Base-by-base conservation (phyloP, 2,888 invertebrate genomes). In the Cantharis lateralis region DNA sequence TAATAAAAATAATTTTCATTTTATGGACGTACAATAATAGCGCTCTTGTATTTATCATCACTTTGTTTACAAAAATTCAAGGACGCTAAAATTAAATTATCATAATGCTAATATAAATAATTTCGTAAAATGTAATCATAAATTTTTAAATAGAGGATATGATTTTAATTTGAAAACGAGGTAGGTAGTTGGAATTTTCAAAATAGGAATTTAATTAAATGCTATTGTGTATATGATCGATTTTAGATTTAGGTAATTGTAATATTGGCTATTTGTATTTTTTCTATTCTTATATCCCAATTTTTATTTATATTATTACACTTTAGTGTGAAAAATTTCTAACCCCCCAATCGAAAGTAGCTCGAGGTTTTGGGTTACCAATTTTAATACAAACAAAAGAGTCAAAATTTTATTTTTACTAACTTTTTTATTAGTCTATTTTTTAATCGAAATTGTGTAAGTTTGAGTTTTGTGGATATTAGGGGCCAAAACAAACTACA, bases 161-260 rank as follows among this genome's bases (percentile, higher is more conserved):
- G n/a, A 48, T 48, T 48, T 48, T 48, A 48, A 69, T 64, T 26
- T 72, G 16, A 13, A 62, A 71, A 24, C 28, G 32, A 71, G 61
- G 48, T 26, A n/a, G 32, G n/a, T 15, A 48, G n/a, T 48, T 48
- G 48, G 7, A n/a, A 48, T 48, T 48, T 74, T 74, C 74, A 77
- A 74, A 77, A 77, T 77, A 72, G 74, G 77, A 74, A 74, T 72
- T 66, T 20, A 66, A 64, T 28, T 62, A 71, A 72, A 66, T 70
- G 72, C 68, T 77, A 71, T 74, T 77, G 24, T 77, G 74, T 77
- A 77, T 68, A 75, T 69, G 70, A 77, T 48, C 71, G 71, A 74
- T 70, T 28, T 24, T 74, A 77, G 74, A 68, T 24, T 7, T 77
- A 77, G 71, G 66, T 18, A 70, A 48, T 48, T 48, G 48, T 48